Base-by-base conservation (phyloP, 2,113 vertebrate species). In the Gorilla gorilla region DNA sequence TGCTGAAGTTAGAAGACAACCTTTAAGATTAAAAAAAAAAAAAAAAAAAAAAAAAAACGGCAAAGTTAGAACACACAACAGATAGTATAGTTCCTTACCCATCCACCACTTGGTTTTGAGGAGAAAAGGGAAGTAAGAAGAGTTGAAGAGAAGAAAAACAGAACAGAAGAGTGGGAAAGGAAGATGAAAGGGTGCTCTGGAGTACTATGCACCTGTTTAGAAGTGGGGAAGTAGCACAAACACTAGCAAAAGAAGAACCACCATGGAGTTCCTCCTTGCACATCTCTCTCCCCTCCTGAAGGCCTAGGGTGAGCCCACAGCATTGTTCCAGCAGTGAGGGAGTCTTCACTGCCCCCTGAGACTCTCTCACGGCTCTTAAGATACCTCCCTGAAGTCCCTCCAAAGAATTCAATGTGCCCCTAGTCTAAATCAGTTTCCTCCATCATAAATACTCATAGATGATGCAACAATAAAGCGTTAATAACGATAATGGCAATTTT, bases 61-160 rank as follows among this genome's bases (percentile, higher is more conserved):
- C 86, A 72, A 88, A 95, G 64, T 66, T 66, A 40, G 68, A 76
- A 84, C 25, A 30, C 20, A 27, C 40, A 93, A 55, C 91, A 89
- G 59, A 30, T 40, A 57, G 38, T 17, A 13, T 23, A 50, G 45
- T 89, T 96, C 79, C 96, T 93, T 93, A 90, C 57, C 84, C 45
- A 68, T 70, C 59, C 20, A 22, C 25, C n/a, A 12, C 27, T 76
- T 75, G 72, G 75, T 93, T 97, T 93, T 64, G 70, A 85, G 94
- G 87, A 68, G 92, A 93, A 97, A 96, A 81, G 38, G 87, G 97
- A 97, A 97, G 93, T 97, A 93, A 35, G 59, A 94, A 96, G 95
- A 85, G 43, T 6, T 94, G 80, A 94, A 89, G 64, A 92, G 55
- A 73, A 95, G 96, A 93, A 96, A 90, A 91, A 78, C 55, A 97